Base-by-base conservation (phyloP, 2,113 vertebrate genomes). In the Sinocyclocheilus anshuiensis region DNA sequence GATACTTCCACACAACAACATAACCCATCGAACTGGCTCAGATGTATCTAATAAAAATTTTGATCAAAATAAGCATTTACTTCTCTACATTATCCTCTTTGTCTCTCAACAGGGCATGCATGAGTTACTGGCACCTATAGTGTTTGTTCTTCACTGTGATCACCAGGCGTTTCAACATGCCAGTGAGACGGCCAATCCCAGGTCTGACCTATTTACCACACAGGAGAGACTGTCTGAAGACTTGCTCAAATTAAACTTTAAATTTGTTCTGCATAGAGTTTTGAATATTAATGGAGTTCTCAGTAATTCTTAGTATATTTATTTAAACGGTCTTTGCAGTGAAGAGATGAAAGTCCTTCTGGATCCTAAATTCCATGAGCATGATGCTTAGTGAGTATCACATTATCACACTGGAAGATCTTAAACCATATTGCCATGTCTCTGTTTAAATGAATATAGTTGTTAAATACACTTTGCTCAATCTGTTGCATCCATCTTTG, bases 111-210 rank as follows among this genome's bases (percentile, higher is more conserved):
- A 99, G 98, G 98, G 98, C 11, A 99, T 99, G 98, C 98, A 99
- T n/a, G 98, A 99, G 94, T 91, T 99, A 84, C 92, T 99, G 90
- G 98, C 98, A 74, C 98, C 98, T 61, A 96, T 99, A 26, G 95
- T 99, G 79, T 99, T 99, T 84, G 96, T 96, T 87, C 95, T 99
- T 20, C 98, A 99, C 93, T 98, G 97, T 93, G 98, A 99, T 93
- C 97, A 99, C 91, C 98, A 99, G 85, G 97, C 98, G 69, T 99
- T 99, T 91, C 96, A 96, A 89, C 98, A 99, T 69, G 98, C 98
- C 89, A 97, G 96, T 75, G 98, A 99, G 94, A 97, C 97, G 10
- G 96, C 97, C 85, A 95, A 95, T 55, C 96, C 97, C 91, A 99
- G 97, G 98, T 96, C 94, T 95, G 95, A 89, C 77, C 39, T 63